Base-by-base conservation (phyloP, 1,140 invertebrate species). In the Littorina saxatilis region DNA sequence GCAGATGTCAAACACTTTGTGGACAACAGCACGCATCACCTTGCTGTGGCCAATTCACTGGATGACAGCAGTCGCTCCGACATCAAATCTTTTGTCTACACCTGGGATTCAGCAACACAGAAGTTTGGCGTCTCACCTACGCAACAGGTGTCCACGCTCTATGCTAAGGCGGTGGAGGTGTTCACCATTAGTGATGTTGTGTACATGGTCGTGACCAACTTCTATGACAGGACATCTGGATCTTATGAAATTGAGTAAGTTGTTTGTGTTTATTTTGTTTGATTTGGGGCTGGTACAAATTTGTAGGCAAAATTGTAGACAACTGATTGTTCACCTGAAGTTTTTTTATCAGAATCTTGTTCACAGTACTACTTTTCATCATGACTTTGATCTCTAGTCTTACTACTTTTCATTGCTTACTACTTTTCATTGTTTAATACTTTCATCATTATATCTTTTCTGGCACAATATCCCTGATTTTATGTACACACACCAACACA, bases 161-260 rank as follows among this genome's bases (percentile, higher is more conserved):
- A 90, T 23, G 89, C 90, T 35, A 55, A 61, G 23, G 83, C 86
- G 20, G 80, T 88, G 17, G 83, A 72, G 13, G 82, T 87, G 1
- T 85, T 91, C 37, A 80, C 82, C 43, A 86, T 90, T 11, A 83
- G 87, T 17, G 84, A 83, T 5, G 83, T 87, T 3, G 80, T 85
- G 7, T 92, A 85, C 76, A 80, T 92, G 80, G 87, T 85, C 47
- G 85, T 92, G 1, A 88, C 88, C 39, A 92, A 91, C 81, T 83
- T 86, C 47, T 91, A 88, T 68, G 88, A 91, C 75, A 85, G 79
- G 11, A 78, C 39, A 0, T 79, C 75, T 0, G 76, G 83, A 13
- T 82, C 80, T n/a, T 87, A 87, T 83, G 84, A 88, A 81, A 83
- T 83, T 55, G 83, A 83, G 88, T 89, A 81, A 79, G 85, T 50